Conservation (phyloP, 2,113 vertebrate species). For the Myxocyprinus asiaticus region DNA sequence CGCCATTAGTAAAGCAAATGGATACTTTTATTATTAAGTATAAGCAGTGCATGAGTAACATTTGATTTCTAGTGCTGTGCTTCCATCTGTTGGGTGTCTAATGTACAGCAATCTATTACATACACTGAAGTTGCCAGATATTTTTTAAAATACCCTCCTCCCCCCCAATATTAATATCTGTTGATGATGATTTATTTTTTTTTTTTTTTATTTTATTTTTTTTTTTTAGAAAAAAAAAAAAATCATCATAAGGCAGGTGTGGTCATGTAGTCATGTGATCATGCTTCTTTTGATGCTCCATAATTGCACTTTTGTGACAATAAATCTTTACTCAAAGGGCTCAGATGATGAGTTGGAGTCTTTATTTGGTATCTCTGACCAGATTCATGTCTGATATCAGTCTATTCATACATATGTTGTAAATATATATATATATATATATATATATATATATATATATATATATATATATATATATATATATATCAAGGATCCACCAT, state of each 20-base stretch:
- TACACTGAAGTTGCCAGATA: neutral
- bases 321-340: conserved; percentile 69
- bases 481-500: neutral
- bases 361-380: conserved; percentile 41
- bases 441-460: no score
- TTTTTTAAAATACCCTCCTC: neutral
- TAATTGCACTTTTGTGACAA: conserved; percentile 67
- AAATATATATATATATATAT: no score
- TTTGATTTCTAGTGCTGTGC: neutral
- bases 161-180: no score
- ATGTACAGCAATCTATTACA: neutral
- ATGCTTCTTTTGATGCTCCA: conserved; percentile 54
- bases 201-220: conserved; percentile 13
- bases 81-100: conserved; percentile 24
- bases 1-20: neutral
- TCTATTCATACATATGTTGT: no score
- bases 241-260: conserved; percentile 46
- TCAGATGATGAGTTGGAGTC: conserved; percentile 63
- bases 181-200: no score
- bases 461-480: no score
- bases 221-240: no score
- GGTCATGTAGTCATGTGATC: conserved; percentile 54
- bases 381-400: no score
- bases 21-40: no score
- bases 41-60: no score